Conservation (phyloP, 2,797 vertebrate genomes). For the Chelmon rostratus region DNA sequence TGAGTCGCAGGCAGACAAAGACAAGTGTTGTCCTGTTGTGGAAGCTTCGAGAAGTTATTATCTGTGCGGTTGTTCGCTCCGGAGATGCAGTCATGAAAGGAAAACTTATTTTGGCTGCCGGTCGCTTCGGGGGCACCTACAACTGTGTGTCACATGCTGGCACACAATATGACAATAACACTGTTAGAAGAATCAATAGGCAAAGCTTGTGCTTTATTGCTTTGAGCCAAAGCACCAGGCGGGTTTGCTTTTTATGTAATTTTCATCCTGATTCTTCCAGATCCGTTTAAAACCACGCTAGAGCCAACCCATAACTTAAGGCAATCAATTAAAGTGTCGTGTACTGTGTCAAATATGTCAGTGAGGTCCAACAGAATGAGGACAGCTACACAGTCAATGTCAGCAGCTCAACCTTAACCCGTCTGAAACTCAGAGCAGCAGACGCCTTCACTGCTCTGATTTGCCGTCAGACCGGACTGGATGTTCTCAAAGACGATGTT, state of each 20-base stretch:
- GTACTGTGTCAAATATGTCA: conserved; percentile 64
- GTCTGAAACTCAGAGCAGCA: conserved; percentile 17
- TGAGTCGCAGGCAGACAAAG: conserved; percentile 24
- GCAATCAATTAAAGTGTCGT: conserved; percentile 69
- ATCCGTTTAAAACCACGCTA: conserved; percentile 33
- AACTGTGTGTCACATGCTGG: conserved; percentile 46
- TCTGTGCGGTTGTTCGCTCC: conserved; percentile 23
- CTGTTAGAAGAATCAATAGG: conserved; percentile 12
- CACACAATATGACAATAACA: conserved; percentile 22
- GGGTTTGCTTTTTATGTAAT: conserved; percentile 25
- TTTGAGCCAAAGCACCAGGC: conserved; percentile 39
- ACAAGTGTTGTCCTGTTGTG: conserved; percentile 3
- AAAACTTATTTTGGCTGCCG: not conserved
- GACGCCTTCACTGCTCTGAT: conserved; percentile 13
- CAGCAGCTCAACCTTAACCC: conserved; percentile 50
- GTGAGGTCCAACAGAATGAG: conserved; percentile 65
- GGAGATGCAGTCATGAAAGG: conserved; percentile 1
- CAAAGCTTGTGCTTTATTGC: conserved; percentile 23
- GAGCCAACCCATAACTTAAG: conserved; percentile 70
- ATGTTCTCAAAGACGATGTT: conserved; percentile 28
- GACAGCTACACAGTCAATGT: conserved; percentile 42
- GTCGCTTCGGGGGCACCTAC: conserved; percentile 27
- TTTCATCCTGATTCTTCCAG: conserved; percentile 7
- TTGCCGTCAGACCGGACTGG: conserved; percentile 31
- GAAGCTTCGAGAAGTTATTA: conserved; percentile 10